Evolutionary conservation across 2,797 vertebrate genomes (phyloP), one percentile per base, ranked within the genome.

Genomic region (Phalanger gymnotis): DNA sequence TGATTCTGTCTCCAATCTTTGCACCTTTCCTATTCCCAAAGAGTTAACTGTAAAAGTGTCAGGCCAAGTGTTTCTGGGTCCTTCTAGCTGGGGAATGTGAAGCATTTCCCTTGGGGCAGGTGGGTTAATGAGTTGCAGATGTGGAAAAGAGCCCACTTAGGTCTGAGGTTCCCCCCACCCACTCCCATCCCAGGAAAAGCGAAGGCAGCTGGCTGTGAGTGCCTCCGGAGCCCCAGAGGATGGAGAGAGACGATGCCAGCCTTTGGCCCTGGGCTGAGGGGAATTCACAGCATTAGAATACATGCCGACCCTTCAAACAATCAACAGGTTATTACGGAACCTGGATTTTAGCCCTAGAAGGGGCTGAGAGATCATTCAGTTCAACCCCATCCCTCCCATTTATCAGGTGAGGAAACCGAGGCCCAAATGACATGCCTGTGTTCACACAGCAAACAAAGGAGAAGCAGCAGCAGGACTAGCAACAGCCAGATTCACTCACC

Each of bases 111-210:
- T 11, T 3, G 51, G 91, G 92, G 54, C 91, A 81, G 56, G 25
- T 34, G 54, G 54, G 96, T 95, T 97, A 94, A 93, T 90, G 94
- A 96, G 93, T 93, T n/a, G 94, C 95, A 92, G 56, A 89, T 95
- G 51, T 66, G 92, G 40, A 9, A 47, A 87, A 81, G 22, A 87
- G 40, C 40, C 73, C 40, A 27, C 40, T 87, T 87, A 11, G 40
- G 25, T 47, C 40, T 25, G 22, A 31, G 73, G 19, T 81, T 81
- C 73, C 22, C 19, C 73, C 16, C n/a, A 40, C 66, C 5, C 16
- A 13, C 31, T 10, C 5, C 61, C 14, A 34, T 31, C 31, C 66
- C 16, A 25, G 66, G 19, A 25, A 81, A 40, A 16, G 14, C 1
- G 19, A 16, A 47, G 73, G 22, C 40, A 47, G 40, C 22, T 27